Percentiles rank a stretch among this genome's conserved stretches.
These are phyloP conservation scores for Drosophila flavopinicola DNA, from an alignment of 2,888 invertebrate genomes.

Conservation along the genomic window DNA sequence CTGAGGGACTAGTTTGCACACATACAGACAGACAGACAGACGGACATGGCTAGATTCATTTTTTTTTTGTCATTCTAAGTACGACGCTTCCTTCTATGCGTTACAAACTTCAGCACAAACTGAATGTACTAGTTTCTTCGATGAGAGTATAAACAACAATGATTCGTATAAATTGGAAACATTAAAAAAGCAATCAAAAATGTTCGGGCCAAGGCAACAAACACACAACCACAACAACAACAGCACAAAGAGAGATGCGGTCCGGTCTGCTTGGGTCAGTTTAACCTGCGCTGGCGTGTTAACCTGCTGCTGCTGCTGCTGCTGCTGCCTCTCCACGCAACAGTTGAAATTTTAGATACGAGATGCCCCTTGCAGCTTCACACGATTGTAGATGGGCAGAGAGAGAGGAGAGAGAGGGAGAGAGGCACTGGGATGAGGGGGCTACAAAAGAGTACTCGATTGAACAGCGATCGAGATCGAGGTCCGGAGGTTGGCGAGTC, in stretches of 20 bases:
- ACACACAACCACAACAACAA: not conserved
- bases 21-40: too few relatives aligned
- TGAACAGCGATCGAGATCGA: conserved; percentile 67
- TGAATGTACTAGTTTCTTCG: too few relatives aligned
- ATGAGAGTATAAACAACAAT: too few relatives aligned
- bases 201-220: conserved; percentile 72
- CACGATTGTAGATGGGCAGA: conserved; percentile 45
- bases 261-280: conserved; percentile 67
- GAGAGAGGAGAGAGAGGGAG: not conserved
- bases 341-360: conserved; percentile 51
- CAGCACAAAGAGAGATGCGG: conserved; percentile 53
- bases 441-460: conserved; percentile 47
- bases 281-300: conserved; percentile 78
- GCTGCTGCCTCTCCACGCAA: conserved; percentile 65
- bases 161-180: conserved; percentile 80
- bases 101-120: too few relatives aligned
- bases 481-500: conserved; percentile 38
- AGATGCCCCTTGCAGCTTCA: conserved; percentile 66
- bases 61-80: too few relatives aligned
- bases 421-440: too few relatives aligned
- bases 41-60: too few relatives aligned
- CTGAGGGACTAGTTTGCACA: too few relatives aligned
- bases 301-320: conserved; percentile 76
- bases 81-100: too few relatives aligned
- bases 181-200: conserved; percentile 78